Evolutionary conservation across 2,888 invertebrate species (phyloP).

Genomic region (Lasius fuliginosus): DNA sequence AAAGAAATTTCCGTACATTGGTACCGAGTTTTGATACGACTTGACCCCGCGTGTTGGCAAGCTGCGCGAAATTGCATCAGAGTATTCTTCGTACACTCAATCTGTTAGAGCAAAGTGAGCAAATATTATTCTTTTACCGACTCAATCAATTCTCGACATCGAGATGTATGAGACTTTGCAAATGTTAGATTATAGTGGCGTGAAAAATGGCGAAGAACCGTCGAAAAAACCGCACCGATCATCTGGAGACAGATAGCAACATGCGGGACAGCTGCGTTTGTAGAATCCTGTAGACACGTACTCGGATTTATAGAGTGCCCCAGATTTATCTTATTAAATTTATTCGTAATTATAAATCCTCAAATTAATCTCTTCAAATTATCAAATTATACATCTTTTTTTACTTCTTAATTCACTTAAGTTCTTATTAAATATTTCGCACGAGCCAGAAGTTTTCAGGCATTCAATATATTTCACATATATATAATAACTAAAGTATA

Average conservation of each 20-base stretch:
- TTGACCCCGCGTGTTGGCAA: not conserved
- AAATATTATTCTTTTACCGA: conserved; percentile 55
- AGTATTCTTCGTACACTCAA: conserved; percentile 5
- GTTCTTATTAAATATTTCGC: not conserved
- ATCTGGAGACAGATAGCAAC: conserved; percentile 67
- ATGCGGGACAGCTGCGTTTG: conserved; percentile 82
- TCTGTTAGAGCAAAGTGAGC: conserved; percentile 43
- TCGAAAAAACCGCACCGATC: conserved; percentile 58
- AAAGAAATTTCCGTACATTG: not conserved
- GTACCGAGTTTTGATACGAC: not conserved
- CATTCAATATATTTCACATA: not conserved
- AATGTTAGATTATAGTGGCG: conserved; percentile 37
- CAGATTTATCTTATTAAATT: not conserved
- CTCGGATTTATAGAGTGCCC: not conserved
- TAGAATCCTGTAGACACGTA: conserved; percentile 12
- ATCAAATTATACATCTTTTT: not conserved
- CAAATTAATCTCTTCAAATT: not conserved
- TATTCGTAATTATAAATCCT: not conserved
- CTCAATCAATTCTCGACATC: not conserved
- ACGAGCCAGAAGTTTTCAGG: not conserved
- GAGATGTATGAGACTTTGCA: not conserved
- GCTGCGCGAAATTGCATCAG: conserved; percentile 15
- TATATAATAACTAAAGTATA: not conserved
- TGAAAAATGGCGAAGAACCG: conserved; percentile 52
- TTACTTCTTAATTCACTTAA: not conserved